Evolutionary conservation across 2,797 vertebrate species (phyloP).

Genomic region (Merluccius polli): DNA sequence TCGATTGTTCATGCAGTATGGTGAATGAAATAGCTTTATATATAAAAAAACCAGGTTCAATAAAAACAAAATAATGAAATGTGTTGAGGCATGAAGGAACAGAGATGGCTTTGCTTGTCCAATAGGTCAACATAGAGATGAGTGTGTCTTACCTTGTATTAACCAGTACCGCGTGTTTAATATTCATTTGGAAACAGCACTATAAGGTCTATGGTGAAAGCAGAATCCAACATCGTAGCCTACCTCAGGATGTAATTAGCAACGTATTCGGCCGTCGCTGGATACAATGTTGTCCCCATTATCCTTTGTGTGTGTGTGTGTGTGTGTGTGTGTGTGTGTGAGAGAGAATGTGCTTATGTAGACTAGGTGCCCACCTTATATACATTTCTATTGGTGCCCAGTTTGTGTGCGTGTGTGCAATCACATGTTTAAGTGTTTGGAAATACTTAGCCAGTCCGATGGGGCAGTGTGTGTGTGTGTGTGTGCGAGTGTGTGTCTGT

Average conservation of each 20-base stretch:
- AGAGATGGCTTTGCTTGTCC: constrained; percentile 29
- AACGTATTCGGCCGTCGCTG: constrained; percentile 58
- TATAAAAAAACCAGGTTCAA: no score
- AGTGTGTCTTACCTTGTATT: neutral
- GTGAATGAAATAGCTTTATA: neutral
- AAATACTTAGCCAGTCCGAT: constrained; percentile 8
- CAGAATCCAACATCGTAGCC: constrained; percentile 17
- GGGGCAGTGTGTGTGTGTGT: neutral
- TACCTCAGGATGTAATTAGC: constrained; percentile 62
- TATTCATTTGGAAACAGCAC: neutral
- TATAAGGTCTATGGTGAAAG: constrained; percentile 3
- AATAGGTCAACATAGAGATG: neutral
- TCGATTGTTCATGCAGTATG: neutral
- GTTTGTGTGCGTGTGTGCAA: constrained; percentile 16
- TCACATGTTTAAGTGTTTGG: neutral
- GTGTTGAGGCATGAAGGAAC: neutral
- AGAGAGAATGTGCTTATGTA: constrained; percentile 8
- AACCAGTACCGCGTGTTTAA: neutral
- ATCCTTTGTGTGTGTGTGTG: constrained; percentile 10
- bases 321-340: neutral
- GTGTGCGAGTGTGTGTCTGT: neutral
- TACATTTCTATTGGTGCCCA: constrained; percentile 23
- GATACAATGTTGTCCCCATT: constrained; percentile 36
- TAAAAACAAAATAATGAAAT: neutral
- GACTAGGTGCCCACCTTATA: constrained; percentile 4